phyloP scores from a whole-genome alignment of 1,140 invertebrate genomes.

The Mercenaria mercenaria region DNA sequence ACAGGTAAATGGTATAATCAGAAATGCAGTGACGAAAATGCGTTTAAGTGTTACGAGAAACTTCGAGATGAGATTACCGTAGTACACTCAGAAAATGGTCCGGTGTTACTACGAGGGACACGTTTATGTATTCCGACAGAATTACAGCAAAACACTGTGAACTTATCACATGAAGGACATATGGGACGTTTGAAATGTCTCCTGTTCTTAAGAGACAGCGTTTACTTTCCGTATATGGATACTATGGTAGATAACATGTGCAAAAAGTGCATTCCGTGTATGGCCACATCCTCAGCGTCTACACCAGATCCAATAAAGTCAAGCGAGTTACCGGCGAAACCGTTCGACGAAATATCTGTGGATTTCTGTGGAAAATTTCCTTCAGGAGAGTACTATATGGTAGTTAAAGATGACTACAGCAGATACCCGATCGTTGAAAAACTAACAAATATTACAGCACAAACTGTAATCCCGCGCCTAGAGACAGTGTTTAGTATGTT shows the following conservation, averaged over 20 bases:
- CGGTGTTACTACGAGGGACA: background rate
- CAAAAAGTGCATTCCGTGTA: constrained; percentile 35
- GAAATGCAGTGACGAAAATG: background rate
- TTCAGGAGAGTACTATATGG: constrained; percentile 73
- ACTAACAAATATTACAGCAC: constrained; percentile 18
- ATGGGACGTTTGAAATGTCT: constrained; percentile 26
- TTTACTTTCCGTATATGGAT: constrained; percentile 33
- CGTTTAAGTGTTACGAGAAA: background rate
- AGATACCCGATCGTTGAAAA: constrained; percentile 73
- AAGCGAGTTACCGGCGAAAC: background rate
- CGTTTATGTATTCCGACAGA: background rate
- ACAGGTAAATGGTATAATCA: background rate
- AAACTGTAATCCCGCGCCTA: constrained; percentile 43
- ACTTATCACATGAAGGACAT: constrained; percentile 24
- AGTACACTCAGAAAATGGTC: background rate
- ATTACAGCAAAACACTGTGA: background rate
- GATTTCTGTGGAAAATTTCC: constrained; percentile 78
- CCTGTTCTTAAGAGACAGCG: constrained; percentile 15
- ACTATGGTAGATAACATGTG: background rate
- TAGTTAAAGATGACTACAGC: constrained; percentile 79
- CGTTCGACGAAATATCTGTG: constrained; percentile 61
- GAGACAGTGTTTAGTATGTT: constrained; percentile 66
- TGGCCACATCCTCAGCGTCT: background rate
- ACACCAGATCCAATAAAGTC: background rate
- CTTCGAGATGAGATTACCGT: background rate